phyloP scores from a whole-genome alignment of 2,888 invertebrate species.

The Syrista parreyssii region DNA sequence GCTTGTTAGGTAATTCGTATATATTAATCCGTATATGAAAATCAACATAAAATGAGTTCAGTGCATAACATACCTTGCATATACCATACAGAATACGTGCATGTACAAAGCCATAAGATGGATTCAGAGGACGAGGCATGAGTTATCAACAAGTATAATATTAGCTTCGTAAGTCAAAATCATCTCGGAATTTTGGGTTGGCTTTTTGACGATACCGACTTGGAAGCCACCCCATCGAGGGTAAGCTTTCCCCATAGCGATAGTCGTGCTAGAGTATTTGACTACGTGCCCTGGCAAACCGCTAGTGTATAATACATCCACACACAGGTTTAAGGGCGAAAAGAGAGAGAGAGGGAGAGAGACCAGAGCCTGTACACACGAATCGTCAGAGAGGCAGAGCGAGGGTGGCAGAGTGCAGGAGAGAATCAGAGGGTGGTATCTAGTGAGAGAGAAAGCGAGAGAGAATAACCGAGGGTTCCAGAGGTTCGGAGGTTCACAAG shows the following conservation, averaged over 20 bases:
- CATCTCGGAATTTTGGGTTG: not conserved
- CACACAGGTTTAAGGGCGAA: conserved; percentile 19
- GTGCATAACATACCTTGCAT: not conserved
- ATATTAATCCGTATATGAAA: not conserved
- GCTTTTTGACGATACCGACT: not conserved
- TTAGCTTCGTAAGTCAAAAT: not conserved
- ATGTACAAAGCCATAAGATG: not conserved
- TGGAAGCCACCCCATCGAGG: not conserved
- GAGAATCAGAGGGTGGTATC: conserved; percentile 24
- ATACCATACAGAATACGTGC: not conserved
- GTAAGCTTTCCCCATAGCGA: conserved; percentile 15
- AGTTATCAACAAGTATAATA: not conserved
- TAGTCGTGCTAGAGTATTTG: conserved; percentile 41
- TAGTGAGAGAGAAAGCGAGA: conserved; percentile 11
- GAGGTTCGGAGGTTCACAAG: not conserved
- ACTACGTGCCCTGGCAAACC: conserved; percentile 49
- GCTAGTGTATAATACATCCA: conserved; percentile 44
- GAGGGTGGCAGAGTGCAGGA: conserved; percentile 14
- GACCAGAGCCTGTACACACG: conserved; percentile 14
- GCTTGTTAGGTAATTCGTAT: too few species aligned
- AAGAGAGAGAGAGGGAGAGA: conserved; percentile 30
- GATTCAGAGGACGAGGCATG: not conserved
- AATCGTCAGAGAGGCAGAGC: too few species aligned
- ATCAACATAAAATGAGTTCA: not conserved
- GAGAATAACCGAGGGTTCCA: not conserved